Conservation (phyloP, 1,140 invertebrate species). For the Habropoda laboriosa region DNA sequence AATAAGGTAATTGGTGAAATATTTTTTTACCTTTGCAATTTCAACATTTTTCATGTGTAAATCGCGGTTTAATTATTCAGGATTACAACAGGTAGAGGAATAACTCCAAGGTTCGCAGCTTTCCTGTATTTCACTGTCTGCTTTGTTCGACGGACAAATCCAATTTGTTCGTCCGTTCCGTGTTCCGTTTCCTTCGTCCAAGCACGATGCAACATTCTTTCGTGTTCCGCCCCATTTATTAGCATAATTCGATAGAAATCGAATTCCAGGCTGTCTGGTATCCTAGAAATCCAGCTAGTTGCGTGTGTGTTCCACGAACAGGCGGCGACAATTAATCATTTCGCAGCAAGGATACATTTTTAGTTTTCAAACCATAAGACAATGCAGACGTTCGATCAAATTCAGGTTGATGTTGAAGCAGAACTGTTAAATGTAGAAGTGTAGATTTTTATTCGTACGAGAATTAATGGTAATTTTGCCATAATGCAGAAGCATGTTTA, state of each 20-base stretch:
- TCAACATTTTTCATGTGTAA: no score
- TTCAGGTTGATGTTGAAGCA: neutral
- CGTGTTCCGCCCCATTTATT: conserved; percentile 22
- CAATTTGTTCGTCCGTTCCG: neutral
- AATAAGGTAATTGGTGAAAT: no score
- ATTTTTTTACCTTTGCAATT: no score
- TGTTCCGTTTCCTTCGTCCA: neutral
- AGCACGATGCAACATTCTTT: conserved; percentile 12
- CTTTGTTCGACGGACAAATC: conserved; percentile 1
- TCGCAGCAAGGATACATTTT: neutral
- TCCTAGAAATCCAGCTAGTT: conserved; percentile 13
- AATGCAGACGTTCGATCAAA: conserved; percentile 15
- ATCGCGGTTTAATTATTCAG: neutral
- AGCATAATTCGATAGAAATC: conserved; percentile 46
- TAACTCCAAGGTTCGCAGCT: neutral
- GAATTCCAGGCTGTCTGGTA: conserved; percentile 9
- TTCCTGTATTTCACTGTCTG: neutral
- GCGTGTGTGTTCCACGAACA: neutral
- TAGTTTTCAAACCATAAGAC: neutral
- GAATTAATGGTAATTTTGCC: neutral
- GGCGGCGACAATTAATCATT: conserved; percentile 5
- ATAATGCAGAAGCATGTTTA: neutral
- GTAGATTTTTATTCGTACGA: neutral
- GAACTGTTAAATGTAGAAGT: neutral
- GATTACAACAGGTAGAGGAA: neutral